Percentiles rank a stretch among this genome's conserved stretches.
These are phyloP conservation scores for Gallinago undulata DNA, from an alignment of 2,113 vertebrate species.

Conservation along the genomic window DNA sequence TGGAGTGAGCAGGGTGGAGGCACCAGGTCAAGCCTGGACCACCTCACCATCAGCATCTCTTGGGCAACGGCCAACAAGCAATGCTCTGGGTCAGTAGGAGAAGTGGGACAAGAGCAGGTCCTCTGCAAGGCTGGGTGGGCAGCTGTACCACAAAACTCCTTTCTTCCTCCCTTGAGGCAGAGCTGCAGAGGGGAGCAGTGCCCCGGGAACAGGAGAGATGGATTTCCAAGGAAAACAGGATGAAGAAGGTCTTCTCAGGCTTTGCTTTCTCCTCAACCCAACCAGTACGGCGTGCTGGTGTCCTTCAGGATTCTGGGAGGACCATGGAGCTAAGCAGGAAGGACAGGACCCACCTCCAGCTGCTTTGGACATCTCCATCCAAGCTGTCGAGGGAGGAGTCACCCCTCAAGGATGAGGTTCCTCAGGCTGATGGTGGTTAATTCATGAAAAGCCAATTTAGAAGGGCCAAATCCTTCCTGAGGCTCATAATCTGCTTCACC, in stretches of 20 bases:
- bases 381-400: neutral
- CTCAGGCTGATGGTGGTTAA: neutral
- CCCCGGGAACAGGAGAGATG: rapidly evolving
- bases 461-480: neutral
- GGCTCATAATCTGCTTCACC: neutral
- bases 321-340: neutral
- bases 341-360: neutral
- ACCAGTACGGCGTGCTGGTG: neutral
- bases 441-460: rapidly evolving
- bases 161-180: neutral
- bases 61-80: rapidly evolving
- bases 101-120: neutral
- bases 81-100: neutral
- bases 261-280: neutral
- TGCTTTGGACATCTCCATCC: neutral
- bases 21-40: neutral
- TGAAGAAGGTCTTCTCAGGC: neutral
- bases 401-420: neutral
- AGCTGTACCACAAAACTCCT: neutral
- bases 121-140: neutral
- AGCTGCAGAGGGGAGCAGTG: neutral
- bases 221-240: neutral
- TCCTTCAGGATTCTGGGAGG: neutral
- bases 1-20: neutral
- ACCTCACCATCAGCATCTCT: neutral